A percentile compares a stretch with the other conserved stretches of the same genome.
These are phyloP conservation scores for Netelia virgata DNA, from an alignment of 2,888 invertebrate species.

Conservation along the genomic window DNA sequence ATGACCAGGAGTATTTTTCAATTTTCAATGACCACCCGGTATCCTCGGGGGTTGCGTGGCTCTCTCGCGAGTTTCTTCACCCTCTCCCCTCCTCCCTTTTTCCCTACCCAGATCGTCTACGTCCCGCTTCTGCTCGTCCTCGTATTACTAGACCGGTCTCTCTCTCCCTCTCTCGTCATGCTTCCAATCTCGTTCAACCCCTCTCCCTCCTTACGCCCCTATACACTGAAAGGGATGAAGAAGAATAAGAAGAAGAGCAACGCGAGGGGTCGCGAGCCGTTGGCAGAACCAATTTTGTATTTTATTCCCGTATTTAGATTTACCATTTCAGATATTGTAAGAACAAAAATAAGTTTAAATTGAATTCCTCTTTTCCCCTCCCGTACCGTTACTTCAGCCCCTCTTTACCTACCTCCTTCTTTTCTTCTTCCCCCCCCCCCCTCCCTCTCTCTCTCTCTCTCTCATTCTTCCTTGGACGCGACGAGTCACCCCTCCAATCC, in stretches of 20 bases:
- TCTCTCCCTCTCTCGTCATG: conserved; percentile 47
- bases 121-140: conserved; percentile 27
- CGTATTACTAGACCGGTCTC: conserved; percentile 39
- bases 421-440: conserved; percentile 25
- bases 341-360: conserved; percentile 84
- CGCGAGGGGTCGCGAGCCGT: conserved; percentile 55
- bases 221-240: conserved; percentile 12
- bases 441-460: conserved; percentile 44
- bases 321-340: conserved; percentile 82
- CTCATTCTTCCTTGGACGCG: conserved; percentile 39
- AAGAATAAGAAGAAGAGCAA: conserved; percentile 19
- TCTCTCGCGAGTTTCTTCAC: conserved; percentile 47
- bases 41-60: conserved; percentile 62
- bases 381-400: conserved; percentile 58
- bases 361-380: conserved; percentile 79
- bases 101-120: conserved; percentile 40
- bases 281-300: conserved; percentile 81
- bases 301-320: conserved; percentile 83
- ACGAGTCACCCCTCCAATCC: conserved; percentile 25
- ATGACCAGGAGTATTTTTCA: conserved; percentile 77
- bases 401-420: conserved; percentile 37
- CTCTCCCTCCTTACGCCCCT: not conserved
- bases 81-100: conserved; percentile 23
- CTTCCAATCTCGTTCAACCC: conserved; percentile 62
- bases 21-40: conserved; percentile 79